Evolutionary conservation across 2,113 vertebrate genomes (phyloP).

Genomic region (Aspiorhynchus laticeps): DNA sequence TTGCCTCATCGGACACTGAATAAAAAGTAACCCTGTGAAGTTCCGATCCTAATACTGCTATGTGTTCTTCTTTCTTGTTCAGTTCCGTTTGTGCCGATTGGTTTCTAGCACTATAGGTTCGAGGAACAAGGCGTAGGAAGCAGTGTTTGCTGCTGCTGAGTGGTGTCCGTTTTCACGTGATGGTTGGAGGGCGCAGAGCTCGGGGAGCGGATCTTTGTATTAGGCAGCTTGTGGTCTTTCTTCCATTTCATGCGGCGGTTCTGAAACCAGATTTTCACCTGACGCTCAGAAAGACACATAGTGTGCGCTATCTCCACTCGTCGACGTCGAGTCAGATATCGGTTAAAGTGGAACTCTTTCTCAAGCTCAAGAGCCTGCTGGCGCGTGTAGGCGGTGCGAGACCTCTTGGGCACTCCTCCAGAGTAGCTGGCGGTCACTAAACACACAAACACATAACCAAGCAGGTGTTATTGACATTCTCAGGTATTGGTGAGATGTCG

Average conservation of each 20-base stretch:
- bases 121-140: constrained; percentile 85
- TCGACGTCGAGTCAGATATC: constrained; percentile 96
- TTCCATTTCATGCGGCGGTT: constrained; percentile 99
- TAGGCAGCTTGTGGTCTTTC: constrained; percentile 98
- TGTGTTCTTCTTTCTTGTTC: constrained; percentile 72
- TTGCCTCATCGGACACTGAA: constrained; percentile 39
- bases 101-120: constrained; percentile 79
- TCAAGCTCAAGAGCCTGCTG: constrained; percentile 99
- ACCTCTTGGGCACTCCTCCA: constrained; percentile 98
- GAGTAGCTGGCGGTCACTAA: constrained; percentile 93
- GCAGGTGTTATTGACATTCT: constrained; percentile 81
- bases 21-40: constrained; percentile 48
- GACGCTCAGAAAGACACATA: constrained; percentile 95
- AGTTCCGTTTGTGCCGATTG: constrained; percentile 64
- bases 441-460: constrained; percentile 79
- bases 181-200: constrained; percentile 81
- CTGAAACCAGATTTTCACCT: constrained; percentile 99
- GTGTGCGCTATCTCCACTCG: constrained; percentile 98
- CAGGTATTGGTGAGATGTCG: constrained; percentile 15
- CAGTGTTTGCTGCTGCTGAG: constrained; percentile 83
- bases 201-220: constrained; percentile 97
- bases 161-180: constrained; percentile 81
- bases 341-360: constrained; percentile 99
- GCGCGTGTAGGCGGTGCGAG: constrained; percentile 97
- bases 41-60: constrained; percentile 66